Evolutionary conservation across 2,888 invertebrate genomes (phyloP).

Genomic region (Lithophane ornitopus): DNA sequence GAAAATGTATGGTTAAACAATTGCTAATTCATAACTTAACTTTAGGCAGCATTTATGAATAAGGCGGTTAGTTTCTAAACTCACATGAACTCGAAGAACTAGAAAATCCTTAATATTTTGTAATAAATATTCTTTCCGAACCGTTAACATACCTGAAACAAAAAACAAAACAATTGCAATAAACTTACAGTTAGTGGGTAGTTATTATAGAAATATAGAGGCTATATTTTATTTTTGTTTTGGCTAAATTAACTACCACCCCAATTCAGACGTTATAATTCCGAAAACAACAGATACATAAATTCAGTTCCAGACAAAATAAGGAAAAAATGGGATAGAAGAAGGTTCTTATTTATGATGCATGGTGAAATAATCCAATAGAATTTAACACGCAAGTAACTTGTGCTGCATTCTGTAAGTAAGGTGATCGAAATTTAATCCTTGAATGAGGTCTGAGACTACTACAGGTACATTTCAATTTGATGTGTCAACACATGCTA

Average conservation of each 20-base stretch:
- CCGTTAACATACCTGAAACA: constrained; percentile 60
- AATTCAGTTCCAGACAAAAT: constrained; percentile 51
- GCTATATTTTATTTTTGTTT: constrained; percentile 49
- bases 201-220: constrained; percentile 22
- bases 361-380: constrained; percentile 3
- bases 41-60: too few species aligned
- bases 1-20: too few species aligned
- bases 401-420: not conserved
- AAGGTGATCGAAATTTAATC: constrained; percentile 11
- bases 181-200: constrained; percentile 39
- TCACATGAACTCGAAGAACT: not conserved
- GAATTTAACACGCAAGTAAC: constrained; percentile 16
- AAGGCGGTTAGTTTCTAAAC: constrained; percentile 9
- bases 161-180: constrained; percentile 55
- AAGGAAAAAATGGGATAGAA: constrained; percentile 44
- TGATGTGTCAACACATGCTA: constrained; percentile 9
- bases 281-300: constrained; percentile 63
- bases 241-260: constrained; percentile 45
- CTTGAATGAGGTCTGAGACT: constrained; percentile 21
- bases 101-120: not conserved
- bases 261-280: constrained; percentile 48
- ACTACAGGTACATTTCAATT: too few species aligned
- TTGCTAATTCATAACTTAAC: too few species aligned
- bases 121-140: not conserved
- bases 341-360: constrained; percentile 46